Percentiles rank a stretch among this genome's conserved stretches.
These are phyloP conservation scores for Leptinotarsa rubiginosa DNA, from an alignment of 2,888 invertebrate genomes.

Conservation along the genomic window DNA sequence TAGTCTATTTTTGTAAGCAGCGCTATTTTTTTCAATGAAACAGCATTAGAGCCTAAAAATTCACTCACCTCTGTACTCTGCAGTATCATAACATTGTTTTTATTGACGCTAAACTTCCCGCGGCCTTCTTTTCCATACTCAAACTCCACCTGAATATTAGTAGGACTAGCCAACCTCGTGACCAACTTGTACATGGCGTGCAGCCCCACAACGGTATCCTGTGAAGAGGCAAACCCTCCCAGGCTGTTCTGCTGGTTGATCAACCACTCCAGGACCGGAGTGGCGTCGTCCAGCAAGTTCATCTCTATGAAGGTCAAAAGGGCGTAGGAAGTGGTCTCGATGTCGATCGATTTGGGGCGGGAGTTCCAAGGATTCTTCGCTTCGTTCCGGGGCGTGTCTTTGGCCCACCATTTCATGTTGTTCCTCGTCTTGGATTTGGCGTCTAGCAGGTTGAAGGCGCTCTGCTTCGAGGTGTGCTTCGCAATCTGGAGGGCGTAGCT, in stretches of 20 bases:
- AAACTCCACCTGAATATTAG: slow-evolving; percentile 64
- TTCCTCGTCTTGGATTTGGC: slow-evolving; percentile 69
- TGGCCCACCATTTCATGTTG: slow-evolving; percentile 89
- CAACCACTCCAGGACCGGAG: slow-evolving; percentile 80
- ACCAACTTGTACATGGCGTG: slow-evolving; percentile 78
- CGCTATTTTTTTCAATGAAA: neutral
- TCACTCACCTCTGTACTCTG: slow-evolving; percentile 79
- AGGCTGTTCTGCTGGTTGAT: slow-evolving; percentile 76
- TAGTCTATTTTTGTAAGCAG: no score
- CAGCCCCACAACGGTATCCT: slow-evolving; percentile 82
- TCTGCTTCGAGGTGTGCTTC: slow-evolving; percentile 76
- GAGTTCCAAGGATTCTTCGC: slow-evolving; percentile 75
- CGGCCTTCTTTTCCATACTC: slow-evolving; percentile 61
- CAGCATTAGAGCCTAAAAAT: slow-evolving; percentile 25
- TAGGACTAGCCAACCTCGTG: slow-evolving; percentile 69
- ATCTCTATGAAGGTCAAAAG: slow-evolving; percentile 77
- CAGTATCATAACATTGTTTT: slow-evolving; percentile 83
- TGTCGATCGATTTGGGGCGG: slow-evolving; percentile 78
- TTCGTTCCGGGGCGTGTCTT: slow-evolving; percentile 67
- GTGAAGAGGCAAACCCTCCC: slow-evolving; percentile 80
- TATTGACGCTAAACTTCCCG: slow-evolving; percentile 77
- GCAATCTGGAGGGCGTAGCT: slow-evolving; percentile 83
- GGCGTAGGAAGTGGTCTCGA: slow-evolving; percentile 91
- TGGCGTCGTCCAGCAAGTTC: slow-evolving; percentile 66
- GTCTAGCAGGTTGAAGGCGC: slow-evolving; percentile 74